Base-by-base conservation (phyloP, 2,888 invertebrate species). In the Standfussiana lucernea region DNA sequence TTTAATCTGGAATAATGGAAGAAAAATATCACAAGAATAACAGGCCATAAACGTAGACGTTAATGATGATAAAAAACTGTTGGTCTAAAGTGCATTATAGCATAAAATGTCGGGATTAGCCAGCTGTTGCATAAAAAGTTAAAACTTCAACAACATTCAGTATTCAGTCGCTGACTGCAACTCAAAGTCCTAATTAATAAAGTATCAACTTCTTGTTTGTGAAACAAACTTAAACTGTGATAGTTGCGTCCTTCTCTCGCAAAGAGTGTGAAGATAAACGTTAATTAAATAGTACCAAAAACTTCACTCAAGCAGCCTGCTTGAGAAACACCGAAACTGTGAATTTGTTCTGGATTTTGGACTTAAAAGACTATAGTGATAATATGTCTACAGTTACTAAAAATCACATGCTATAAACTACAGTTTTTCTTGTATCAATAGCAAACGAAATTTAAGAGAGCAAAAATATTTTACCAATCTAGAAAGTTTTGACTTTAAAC, bases 131-230 rank as follows among this genome's bases (percentile, higher is more conserved):
- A 66, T 53, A 73, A 71, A 82, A 53, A 53, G 45, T 62, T 75
- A 35, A 72, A 75, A 75, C 71, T 77, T 61, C 21, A 72, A 66
- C 37, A 61, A 37, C 35, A 45, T 72, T 79, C n/a, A 59, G 45
- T 73, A 70, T 61, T 83, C 61, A 76, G 77, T 62, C 32, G 45
- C 53, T 75, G 69, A 78, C 73, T 86, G 83, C 73, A 69, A 45
- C 86, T 84, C 67, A 79, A 65, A 71, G 68, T 69, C 56, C 72
- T 84, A 86, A 86, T 86, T 84, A 84, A 83, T 86, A 86, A 86
- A 84, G 75, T 84, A 75, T 86, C 59, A 86, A 86, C 74, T 82
- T 85, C 72, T 79, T 86, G 80, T 75, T 74, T 78, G 62, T n/a
- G 32, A 67, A 83, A 79, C 59, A 42, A 86, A 84, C 72, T 84